Evolutionary conservation across 1,140 invertebrate species (phyloP).

Genomic region (Drosophila tropicalis): DNA sequence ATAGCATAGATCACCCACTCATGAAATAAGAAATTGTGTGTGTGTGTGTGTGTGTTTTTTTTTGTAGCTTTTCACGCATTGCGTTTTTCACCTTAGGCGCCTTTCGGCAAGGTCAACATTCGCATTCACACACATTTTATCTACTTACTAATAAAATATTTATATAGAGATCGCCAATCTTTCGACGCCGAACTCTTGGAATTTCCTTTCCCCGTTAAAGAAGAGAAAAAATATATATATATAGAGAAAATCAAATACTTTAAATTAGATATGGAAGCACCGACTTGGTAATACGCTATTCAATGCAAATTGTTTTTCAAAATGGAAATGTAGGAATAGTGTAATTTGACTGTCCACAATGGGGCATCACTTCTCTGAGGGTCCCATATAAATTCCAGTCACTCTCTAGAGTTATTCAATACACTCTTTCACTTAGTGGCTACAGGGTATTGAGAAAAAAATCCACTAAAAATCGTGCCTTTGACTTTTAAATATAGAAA

Average conservation of each 20-base stretch:
- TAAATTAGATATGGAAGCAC: neutral
- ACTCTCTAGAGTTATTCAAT: neutral
- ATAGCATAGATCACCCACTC: slow-evolving; percentile 37
- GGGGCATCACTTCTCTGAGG: too few species aligned
- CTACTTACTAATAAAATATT: slow-evolving; percentile 78
- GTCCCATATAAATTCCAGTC: too few species aligned
- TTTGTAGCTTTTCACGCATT: slow-evolving; percentile 32
- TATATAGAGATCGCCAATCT: slow-evolving; percentile 66
- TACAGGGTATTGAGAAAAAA: slow-evolving; percentile 8
- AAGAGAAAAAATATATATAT: neutral
- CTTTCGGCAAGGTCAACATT: slow-evolving; percentile 64
- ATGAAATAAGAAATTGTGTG: neutral
- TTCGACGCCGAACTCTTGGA: slow-evolving; percentile 43
- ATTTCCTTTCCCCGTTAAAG: slow-evolving; percentile 55
- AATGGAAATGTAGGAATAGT: too few species aligned
- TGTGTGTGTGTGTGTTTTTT: slow-evolving; percentile 2
- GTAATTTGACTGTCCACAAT: too few species aligned
- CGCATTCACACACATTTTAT: slow-evolving; percentile 59
- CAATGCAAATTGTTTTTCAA: too few species aligned
- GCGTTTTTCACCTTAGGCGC: slow-evolving; percentile 67
- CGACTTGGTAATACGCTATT: neutral
- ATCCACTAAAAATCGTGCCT: slow-evolving; percentile 50
- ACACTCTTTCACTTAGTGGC: neutral
- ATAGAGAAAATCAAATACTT: neutral
- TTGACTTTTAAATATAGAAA: slow-evolving; percentile 76